Conservation (phyloP, 1,140 invertebrate species). For the Drosophila tani region DNA sequence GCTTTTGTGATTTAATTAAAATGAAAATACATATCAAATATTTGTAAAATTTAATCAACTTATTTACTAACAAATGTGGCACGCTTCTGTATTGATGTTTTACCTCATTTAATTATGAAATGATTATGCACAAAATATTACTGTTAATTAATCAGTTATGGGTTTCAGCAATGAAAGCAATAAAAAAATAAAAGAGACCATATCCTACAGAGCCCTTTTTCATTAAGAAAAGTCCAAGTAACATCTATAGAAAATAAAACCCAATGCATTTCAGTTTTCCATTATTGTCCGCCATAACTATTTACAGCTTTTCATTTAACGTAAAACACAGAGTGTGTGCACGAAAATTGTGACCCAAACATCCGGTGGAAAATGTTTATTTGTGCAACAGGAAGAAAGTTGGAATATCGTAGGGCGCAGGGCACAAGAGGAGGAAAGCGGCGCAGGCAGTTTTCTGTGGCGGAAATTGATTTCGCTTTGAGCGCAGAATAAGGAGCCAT, state of each 20-base stretch:
- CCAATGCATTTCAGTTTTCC: slow-evolving; percentile 16
- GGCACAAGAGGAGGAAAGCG: too few species aligned
- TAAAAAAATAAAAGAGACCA: too few species aligned
- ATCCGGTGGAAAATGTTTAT: slow-evolving; percentile 81
- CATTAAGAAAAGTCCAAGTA: too few species aligned
- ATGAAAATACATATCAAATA: slow-evolving; percentile 49
- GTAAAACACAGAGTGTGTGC: slow-evolving; percentile 12
- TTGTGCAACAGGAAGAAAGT: slow-evolving; percentile 81
- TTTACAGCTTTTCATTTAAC: slow-evolving; percentile 25
- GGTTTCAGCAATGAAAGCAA: background rate
- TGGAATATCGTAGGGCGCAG: slow-evolving; percentile 19
- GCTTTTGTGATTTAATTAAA: slow-evolving; percentile 52
- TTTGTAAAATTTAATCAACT: slow-evolving; percentile 45
- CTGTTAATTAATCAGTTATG: background rate
- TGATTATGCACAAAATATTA: slow-evolving; percentile 10
- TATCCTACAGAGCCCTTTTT: too few species aligned
- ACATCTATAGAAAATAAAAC: background rate
- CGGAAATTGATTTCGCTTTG: slow-evolving; percentile 81
- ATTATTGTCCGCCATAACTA: slow-evolving; percentile 3
- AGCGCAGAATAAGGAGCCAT: slow-evolving; percentile 56
- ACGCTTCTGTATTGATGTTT: slow-evolving; percentile 13
- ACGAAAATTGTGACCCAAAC: slow-evolving; percentile 73
- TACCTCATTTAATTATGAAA: background rate
- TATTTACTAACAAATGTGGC: slow-evolving; percentile 8
- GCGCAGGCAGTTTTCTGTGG: slow-evolving; percentile 55